Percentiles rank a stretch among this genome's conserved stretches.
These are phyloP conservation scores for Dryocosmus kuriphilus DNA, from an alignment of 2,888 invertebrate species.

Conservation along the genomic window DNA sequence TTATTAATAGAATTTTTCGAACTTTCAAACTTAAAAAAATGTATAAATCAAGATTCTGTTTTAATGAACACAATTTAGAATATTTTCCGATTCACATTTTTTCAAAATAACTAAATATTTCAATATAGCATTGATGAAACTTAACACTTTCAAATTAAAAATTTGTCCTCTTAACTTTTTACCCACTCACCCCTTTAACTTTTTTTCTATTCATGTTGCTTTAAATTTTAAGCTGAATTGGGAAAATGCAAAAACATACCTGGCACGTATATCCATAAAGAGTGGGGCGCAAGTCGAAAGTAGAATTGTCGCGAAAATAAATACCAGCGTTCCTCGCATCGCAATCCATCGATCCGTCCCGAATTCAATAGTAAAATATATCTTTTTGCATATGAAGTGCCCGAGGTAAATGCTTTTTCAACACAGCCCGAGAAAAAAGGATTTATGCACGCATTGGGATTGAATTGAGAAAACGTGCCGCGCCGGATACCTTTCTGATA, in stretches of 20 bases:
- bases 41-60: no score
- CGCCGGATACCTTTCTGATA: not conserved
- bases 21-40: no score
- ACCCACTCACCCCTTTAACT: not conserved
- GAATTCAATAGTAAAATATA: slow-evolving; percentile 37
- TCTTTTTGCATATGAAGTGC: slow-evolving; percentile 16
- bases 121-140: no score
- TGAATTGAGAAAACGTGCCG: slow-evolving; percentile 18
- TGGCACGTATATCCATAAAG: slow-evolving; percentile 27
- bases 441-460: slow-evolving; percentile 12
- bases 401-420: slow-evolving; percentile 31
- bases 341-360: slow-evolving; percentile 29
- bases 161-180: slow-evolving; percentile 25
- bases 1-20: no score
- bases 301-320: slow-evolving; percentile 38
- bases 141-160: no score
- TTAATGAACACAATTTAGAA: no score
- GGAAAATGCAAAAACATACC: slow-evolving; percentile 27
- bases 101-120: no score
- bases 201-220: slow-evolving; percentile 11
- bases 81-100: no score
- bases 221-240: slow-evolving; percentile 31
- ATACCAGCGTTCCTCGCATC: slow-evolving; percentile 16
- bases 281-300: slow-evolving; percentile 20
- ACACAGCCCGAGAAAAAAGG: slow-evolving; percentile 22